These are phyloP conservation scores for Drosophila melanica DNA, from an alignment of 1,140 invertebrate species.

Conservation along the genomic window DNA sequence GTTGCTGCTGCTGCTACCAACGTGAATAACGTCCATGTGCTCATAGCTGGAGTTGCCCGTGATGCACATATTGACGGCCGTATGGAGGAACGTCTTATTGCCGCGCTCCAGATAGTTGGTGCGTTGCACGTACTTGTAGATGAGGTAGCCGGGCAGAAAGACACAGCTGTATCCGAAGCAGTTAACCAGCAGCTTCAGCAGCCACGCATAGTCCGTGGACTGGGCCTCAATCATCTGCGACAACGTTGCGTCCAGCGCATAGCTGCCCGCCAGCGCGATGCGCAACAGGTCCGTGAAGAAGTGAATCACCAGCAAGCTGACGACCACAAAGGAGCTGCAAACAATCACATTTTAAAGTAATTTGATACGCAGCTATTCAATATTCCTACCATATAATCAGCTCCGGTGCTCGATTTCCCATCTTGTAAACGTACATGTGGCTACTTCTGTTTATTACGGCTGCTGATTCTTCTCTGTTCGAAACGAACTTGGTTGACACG, in stretches of 20 bases:
- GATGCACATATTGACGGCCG: slow-evolving; percentile 87
- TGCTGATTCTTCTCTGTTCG: slow-evolving; percentile 4
- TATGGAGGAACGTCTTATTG: slow-evolving; percentile 86
- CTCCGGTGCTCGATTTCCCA: slow-evolving; percentile 69
- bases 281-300: slow-evolving; percentile 78
- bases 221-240: slow-evolving; percentile 79
- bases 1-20: slow-evolving; percentile 61
- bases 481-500: slow-evolving; percentile 40
- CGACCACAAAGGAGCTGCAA: slow-evolving; percentile 68
- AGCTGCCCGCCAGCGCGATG: slow-evolving; percentile 60
- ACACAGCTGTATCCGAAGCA: slow-evolving; percentile 95
- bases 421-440: slow-evolving; percentile 62
- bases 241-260: slow-evolving; percentile 65
- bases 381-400: slow-evolving; percentile 68
- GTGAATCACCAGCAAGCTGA: slow-evolving; percentile 74
- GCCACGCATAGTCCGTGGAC: slow-evolving; percentile 88
- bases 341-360: neutral
- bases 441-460: slow-evolving; percentile 7
- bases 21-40: slow-evolving; percentile 24
- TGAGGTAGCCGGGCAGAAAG: slow-evolving; percentile 92
- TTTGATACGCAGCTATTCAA: neutral
- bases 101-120: slow-evolving; percentile 91
- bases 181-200: slow-evolving; percentile 91
- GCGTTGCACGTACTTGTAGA: slow-evolving; percentile 92
- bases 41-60: slow-evolving; percentile 84